Base-by-base conservation (phyloP, 2,888 invertebrate genomes). In the Mylabris sibirica region DNA sequence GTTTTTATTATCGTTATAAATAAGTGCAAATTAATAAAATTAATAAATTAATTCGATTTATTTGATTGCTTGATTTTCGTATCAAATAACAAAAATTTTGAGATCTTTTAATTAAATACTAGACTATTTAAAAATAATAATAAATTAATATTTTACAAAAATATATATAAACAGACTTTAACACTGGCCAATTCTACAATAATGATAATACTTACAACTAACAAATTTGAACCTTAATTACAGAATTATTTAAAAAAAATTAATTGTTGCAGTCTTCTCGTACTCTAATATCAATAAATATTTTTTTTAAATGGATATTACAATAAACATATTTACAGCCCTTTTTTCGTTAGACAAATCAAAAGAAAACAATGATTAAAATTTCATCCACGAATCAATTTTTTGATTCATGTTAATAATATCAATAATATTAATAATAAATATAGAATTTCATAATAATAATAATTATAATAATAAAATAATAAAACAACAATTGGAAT, bases 141-240 rank as follows among this genome's bases (percentile, higher is more conserved):
- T 49, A 49, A 49, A 49, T 49, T 49, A 44, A 49, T 49, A 49
- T 49, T 20, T 49, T 49, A 49, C 49, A 49, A 49, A n/a, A n/a
- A n/a, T n/a, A n/a, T n/a, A 49, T 49, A 49, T 49, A 49, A 49
- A 49, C 20, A 49, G 11, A 49, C 6, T 49, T 49, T 11, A 22
- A 49, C 49, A 49, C 49, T 49, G 49, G 49, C 49, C 49, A 20
- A 49, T 49, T 20, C 49, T 49, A 49, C 20, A 49, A 49, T 20
- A 1, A 38, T 38, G 17, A 3, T 3, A 49, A 20, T 49, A 49
- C 20, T 20, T 49, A 49, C 9, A 49, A 49, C 49, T 49, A 49
- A 49, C 49, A 49, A 49, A 20, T 20, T 44, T 12, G 12, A 49
- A 17, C 11, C 20, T 49, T 49, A 44, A 17, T 44, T 12, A 6